A percentile compares a stretch with the other conserved stretches of the same genome.
These are phyloP conservation scores for Chelmon rostratus DNA, from an alignment of 2,797 vertebrate genomes.

Conservation along the genomic window DNA sequence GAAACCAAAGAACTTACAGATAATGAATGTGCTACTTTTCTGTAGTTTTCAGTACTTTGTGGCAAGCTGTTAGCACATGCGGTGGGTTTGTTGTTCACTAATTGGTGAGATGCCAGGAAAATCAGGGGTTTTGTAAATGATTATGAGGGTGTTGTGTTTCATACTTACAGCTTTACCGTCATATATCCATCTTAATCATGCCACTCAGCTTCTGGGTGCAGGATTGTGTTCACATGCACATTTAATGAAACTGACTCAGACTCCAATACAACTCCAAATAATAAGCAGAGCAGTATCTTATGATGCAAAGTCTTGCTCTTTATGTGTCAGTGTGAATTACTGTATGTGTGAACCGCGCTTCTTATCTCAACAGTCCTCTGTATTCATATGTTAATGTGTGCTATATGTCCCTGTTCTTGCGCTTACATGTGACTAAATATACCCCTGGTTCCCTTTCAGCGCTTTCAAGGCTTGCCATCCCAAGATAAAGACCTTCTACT, in stretches of 20 bases:
- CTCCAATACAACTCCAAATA: not conserved
- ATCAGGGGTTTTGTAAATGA: not conserved
- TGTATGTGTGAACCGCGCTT: constrained; percentile 28
- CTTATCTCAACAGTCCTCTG: constrained; percentile 25
- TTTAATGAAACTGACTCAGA: constrained; percentile 24
- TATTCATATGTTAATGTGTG: constrained; percentile 66
- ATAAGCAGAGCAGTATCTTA: constrained; percentile 16
- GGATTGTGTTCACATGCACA: constrained; percentile 12
- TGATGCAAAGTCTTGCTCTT: constrained; percentile 38
- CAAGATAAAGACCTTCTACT: constrained; percentile 99
- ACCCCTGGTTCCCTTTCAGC: constrained; percentile 77
- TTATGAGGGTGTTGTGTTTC: constrained; percentile 6
- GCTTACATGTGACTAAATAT: constrained; percentile 56
- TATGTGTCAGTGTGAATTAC: constrained; percentile 32
- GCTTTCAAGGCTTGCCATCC: constrained; percentile 99
- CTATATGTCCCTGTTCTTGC: constrained; percentile 37
- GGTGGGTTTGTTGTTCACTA: not conserved
- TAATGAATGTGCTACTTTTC: not conserved
- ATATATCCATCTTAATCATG: constrained; percentile 21
- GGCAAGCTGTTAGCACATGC: not conserved
- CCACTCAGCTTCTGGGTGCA: constrained; percentile 7
- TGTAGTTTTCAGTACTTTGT: not conserved
- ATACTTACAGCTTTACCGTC: constrained; percentile 8
- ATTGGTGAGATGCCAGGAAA: constrained; percentile 11
- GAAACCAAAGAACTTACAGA: not conserved